phyloP scores from a whole-genome alignment of 2,797 vertebrate species.

The Decapterus maruadsi region DNA sequence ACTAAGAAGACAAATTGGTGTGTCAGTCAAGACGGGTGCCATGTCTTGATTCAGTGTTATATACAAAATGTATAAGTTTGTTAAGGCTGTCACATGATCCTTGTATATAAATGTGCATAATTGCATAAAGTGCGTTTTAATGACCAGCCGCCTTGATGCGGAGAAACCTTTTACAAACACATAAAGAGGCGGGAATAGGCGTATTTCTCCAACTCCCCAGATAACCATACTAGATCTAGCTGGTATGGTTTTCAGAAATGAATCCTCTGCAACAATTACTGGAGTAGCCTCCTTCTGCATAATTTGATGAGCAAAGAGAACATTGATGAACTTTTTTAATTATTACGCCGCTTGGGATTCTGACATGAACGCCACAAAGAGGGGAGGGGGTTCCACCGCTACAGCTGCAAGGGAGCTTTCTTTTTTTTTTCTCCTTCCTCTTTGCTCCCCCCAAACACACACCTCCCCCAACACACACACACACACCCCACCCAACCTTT shows the following conservation, averaged over 20 bases:
- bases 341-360: conserved; percentile 82
- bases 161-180: conserved; percentile 43
- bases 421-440: not conserved
- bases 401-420: conserved; percentile 33
- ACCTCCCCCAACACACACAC: not conserved
- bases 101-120: conserved; percentile 51
- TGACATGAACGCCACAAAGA: conserved; percentile 67
- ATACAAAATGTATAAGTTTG: conserved; percentile 33
- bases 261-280: conserved; percentile 83
- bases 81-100: conserved; percentile 36
- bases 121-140: conserved; percentile 57
- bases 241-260: conserved; percentile 78
- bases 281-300: conserved; percentile 79
- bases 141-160: conserved; percentile 40
- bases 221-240: conserved; percentile 68
- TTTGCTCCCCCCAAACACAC: not conserved
- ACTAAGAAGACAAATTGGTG: conserved; percentile 66
- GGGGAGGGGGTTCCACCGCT: conserved; percentile 49
- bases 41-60: conserved; percentile 37
- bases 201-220: conserved; percentile 53
- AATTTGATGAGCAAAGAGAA: conserved; percentile 86
- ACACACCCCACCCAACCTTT: conserved; percentile 23
- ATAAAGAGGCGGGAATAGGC: conserved; percentile 18
- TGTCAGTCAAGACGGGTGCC: conserved; percentile 46
- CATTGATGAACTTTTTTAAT: conserved; percentile 84